These are phyloP conservation scores for Paraplagusia blochii DNA, from an alignment of 2,113 vertebrate genomes.

Conservation along the genomic window DNA sequence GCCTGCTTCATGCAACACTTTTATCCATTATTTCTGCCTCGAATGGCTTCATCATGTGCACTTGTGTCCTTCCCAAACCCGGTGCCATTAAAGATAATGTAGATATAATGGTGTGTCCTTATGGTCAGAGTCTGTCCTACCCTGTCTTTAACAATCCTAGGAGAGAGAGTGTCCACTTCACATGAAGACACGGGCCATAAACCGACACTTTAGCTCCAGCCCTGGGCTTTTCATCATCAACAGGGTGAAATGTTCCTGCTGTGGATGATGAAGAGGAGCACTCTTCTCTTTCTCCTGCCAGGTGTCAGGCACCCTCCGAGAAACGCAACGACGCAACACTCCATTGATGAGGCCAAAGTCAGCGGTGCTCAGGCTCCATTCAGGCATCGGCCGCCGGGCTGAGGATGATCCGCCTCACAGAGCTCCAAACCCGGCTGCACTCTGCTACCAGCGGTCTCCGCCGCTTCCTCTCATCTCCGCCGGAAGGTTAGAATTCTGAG, in stretches of 20 bases:
- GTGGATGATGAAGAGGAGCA: constrained; percentile 33
- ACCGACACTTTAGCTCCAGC: constrained; percentile 70
- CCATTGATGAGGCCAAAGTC: constrained; percentile 63
- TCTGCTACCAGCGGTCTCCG: constrained; percentile 52
- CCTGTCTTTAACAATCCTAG: constrained; percentile 40
- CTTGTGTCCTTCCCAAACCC: constrained; percentile 60
- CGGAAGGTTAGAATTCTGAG: constrained; percentile 28
- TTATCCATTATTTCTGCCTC: constrained; percentile 64
- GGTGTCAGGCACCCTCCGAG: constrained; percentile 52
- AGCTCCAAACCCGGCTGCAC: constrained; percentile 47
- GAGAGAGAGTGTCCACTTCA: constrained; percentile 53
- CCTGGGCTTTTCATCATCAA: constrained; percentile 72
- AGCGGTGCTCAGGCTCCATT: constrained; percentile 55
- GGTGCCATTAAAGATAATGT: constrained; percentile 52
- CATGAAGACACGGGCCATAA: constrained; percentile 67
- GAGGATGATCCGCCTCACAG: constrained; percentile 61
- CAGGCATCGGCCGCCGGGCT: constrained; percentile 62
- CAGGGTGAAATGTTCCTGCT: constrained; percentile 72
- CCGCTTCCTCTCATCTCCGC: constrained; percentile 51
- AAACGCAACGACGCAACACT: constrained; percentile 57
- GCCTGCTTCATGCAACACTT: constrained; percentile 67
- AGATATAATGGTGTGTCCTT: constrained; percentile 1
- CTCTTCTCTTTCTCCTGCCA: constrained; percentile 57
- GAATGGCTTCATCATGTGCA: constrained; percentile 39
- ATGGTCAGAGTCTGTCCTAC: not conserved